Percentiles rank a stretch among this genome's conserved stretches.
These are phyloP conservation scores for Patagioenas fasciata DNA, from an alignment of 2,113 vertebrate genomes.

Conservation along the genomic window DNA sequence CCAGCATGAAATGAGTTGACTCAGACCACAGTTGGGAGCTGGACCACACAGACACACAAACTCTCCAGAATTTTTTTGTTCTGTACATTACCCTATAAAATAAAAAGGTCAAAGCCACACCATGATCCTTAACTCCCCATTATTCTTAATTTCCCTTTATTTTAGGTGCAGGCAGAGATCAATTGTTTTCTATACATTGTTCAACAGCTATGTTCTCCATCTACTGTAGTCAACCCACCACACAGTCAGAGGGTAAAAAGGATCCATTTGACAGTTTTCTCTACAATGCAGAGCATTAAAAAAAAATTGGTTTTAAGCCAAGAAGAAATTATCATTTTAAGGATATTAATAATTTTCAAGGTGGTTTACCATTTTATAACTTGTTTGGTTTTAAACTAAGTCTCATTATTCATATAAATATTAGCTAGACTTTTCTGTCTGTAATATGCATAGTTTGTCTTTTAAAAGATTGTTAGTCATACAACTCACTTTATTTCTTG, in stretches of 20 bases:
- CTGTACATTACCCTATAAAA: neutral
- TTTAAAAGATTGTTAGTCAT: neutral
- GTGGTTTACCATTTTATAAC: neutral
- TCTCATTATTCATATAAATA: neutral
- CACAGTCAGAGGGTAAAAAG: neutral
- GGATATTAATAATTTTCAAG: neutral
- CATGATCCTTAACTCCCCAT: neutral
- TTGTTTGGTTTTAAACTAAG: neutral
- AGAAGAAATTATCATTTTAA: neutral
- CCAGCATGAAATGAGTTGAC: neutral
- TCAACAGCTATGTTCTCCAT: neutral
- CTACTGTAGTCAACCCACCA: neutral
- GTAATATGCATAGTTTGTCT: neutral
- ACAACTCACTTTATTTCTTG: neutral
- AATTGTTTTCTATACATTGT: neutral
- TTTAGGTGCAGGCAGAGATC: neutral
- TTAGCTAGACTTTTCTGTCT: neutral
- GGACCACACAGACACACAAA: constrained; percentile 35
- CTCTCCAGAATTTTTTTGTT: neutral
- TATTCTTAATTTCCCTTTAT: neutral
- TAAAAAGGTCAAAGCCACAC: neutral
- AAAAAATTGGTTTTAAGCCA: neutral
- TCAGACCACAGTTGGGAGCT: neutral
- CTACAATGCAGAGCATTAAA: neutral
- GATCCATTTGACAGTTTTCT: neutral